Conservation (phyloP, 2,113 vertebrate species). For the Gadus macrocephalus region DNA sequence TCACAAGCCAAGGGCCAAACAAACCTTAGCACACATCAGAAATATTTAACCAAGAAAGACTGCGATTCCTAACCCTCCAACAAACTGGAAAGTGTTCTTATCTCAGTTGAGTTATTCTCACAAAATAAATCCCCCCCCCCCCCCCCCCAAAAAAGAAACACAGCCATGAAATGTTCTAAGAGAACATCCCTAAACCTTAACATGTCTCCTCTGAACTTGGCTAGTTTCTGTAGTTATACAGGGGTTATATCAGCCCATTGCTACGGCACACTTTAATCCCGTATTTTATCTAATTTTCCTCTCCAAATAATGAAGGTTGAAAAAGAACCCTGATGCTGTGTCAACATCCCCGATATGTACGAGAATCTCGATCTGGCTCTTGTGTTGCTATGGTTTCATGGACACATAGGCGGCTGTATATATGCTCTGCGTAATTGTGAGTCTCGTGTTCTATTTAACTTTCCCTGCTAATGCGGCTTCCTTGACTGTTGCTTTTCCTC, state of each 20-base stretch:
- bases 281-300: slow-evolving; percentile 2
- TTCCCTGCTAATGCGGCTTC: slow-evolving; percentile 7
- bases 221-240: too few relatives aligned
- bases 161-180: too few relatives aligned
- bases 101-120: too few relatives aligned
- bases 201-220: background rate
- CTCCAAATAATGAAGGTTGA: background rate
- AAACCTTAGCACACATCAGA: too few relatives aligned
- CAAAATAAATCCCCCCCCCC: background rate
- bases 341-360: background rate
- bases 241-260: background rate
- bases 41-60: too few relatives aligned
- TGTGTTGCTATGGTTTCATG: background rate
- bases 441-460: background rate
- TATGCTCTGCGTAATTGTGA: background rate
- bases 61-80: too few relatives aligned
- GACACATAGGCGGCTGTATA: background rate
- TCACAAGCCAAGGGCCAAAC: too few relatives aligned
- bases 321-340: background rate
- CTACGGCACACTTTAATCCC: slow-evolving; percentile 26
- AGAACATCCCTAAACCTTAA: too few relatives aligned
- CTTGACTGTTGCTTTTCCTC: slow-evolving; percentile 22
- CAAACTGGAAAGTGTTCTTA: too few relatives aligned
- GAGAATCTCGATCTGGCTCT: background rate
- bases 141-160: too few relatives aligned